Evolutionary conservation across 2,888 invertebrate species (phyloP).

Genomic region (Polylopha cassiicola): DNA sequence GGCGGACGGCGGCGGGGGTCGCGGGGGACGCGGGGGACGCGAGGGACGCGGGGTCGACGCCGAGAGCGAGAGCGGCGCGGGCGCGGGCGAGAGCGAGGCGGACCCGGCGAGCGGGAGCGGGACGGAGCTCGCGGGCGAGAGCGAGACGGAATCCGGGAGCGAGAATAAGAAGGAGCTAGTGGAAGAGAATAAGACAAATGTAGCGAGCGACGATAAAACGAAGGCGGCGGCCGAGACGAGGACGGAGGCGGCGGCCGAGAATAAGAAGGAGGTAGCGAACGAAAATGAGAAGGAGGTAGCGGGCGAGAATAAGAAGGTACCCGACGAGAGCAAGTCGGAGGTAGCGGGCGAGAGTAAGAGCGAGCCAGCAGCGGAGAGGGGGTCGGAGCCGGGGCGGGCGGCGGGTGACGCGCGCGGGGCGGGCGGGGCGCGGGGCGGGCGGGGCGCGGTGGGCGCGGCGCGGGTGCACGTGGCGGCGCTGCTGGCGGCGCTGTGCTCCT

Average conservation of each 20-base stretch:
- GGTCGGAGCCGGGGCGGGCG: background rate
- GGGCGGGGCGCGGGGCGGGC: slow-evolving; percentile 79
- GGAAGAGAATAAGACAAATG: slow-evolving; percentile 2
- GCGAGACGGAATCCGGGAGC: no score
- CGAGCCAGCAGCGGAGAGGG: background rate
- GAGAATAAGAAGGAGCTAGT: no score
- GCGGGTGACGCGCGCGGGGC: slow-evolving; percentile 3
- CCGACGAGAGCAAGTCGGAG: background rate
- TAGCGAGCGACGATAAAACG: background rate
- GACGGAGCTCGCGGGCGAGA: background rate
- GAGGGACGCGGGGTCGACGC: slow-evolving; percentile 7
- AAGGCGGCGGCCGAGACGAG: no score
- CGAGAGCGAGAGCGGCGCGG: slow-evolving; percentile 9
- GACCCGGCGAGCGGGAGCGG: background rate
- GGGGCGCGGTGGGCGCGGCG: slow-evolving; percentile 84
- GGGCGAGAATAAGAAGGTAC: no score
- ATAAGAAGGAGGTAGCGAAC: slow-evolving; percentile 2
- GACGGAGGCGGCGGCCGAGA: slow-evolving; percentile 7
- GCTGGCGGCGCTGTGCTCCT: slow-evolving; percentile 84
- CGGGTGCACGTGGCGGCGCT: slow-evolving; percentile 88
- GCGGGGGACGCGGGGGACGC: slow-evolving; percentile 1
- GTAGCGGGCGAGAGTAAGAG: background rate
- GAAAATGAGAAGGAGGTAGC: no score
- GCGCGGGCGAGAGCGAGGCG: background rate
- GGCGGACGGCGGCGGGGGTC: slow-evolving; percentile 8